Evolutionary conservation across 2,113 vertebrate genomes (phyloP).

Genomic region (Regulus satrapa): DNA sequence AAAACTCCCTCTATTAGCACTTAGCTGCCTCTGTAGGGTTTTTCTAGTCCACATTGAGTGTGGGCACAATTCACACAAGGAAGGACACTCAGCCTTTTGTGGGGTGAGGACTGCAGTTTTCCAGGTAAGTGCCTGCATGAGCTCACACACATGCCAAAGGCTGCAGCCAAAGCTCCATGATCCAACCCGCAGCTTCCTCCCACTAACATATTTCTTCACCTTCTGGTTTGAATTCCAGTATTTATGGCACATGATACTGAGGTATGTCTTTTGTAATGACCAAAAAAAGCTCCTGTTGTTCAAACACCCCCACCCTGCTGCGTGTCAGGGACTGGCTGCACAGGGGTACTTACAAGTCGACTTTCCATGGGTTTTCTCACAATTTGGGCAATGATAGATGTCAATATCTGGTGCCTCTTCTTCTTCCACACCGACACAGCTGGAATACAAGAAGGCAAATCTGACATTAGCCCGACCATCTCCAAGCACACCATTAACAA

Average conservation of each 20-base stretch:
- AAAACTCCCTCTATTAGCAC: not conserved
- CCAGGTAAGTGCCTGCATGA: not conserved
- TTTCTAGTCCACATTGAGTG: not conserved
- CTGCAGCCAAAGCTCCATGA: not conserved
- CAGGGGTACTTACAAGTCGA: constrained; percentile 85
- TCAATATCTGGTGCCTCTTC: constrained; percentile 97
- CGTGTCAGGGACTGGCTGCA: too few relatives aligned
- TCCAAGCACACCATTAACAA: not conserved
- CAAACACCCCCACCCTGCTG: not conserved
- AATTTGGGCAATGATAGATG: constrained; percentile 97
- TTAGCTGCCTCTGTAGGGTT: not conserved
- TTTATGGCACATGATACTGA: not conserved
- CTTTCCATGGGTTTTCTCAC: constrained; percentile 94
- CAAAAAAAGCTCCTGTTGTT: not conserved
- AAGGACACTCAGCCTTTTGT: not conserved
- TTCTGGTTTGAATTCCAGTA: not conserved
- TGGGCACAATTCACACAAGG: accelerated
- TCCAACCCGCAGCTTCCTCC: not conserved
- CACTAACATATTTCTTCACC: not conserved
- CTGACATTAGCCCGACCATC: not conserved
- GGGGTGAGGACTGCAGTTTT: not conserved
- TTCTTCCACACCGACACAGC: constrained; percentile 95
- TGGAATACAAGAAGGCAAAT: constrained; percentile 63
- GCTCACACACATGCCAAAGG: not conserved
- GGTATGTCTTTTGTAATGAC: not conserved